Base-by-base conservation (phyloP, 2,113 vertebrate species). In the Cyprinodon brontotheroides region DNA sequence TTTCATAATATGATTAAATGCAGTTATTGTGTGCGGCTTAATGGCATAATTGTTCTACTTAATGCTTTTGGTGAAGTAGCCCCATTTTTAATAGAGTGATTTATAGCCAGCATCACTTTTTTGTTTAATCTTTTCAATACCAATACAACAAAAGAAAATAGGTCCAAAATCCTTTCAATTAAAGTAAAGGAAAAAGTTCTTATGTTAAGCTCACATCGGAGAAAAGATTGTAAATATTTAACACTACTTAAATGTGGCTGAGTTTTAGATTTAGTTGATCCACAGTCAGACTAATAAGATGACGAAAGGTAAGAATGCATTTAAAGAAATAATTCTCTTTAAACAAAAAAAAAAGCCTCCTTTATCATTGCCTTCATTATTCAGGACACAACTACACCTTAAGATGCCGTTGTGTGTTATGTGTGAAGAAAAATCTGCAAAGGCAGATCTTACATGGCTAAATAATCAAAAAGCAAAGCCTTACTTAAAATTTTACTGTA, bases 361-460 rank as follows among this genome's bases (percentile, higher is more conserved):
- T 20, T 20, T 22, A 38, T 15, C 14, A 2, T 36, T 37, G 43
- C 43, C 36, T 5, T 67, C 1, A 43, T 14, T 48, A 15, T 48
- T 37, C 39, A 40, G 38, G 20, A 64, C 37, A 20, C 37, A 39
- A 40, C n/a, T 57, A n/a, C 15, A n/a, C 50, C 50, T 20, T 5
- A 38, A 3, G 40, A 39, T 11, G 20, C 40, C 47, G 36, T 14
- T 7, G 17, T 50, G 43, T 4, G 45, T 38, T 20, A 7, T 50
- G 50, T 68, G 7, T 50, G 17, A 50, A 38, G 66, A 37, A 68
- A 68, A 45, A 68, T 47, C 66, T 68, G 66, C 66, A 68, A 47
- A 68, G 11, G 29, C 47, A 50, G 3, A 15, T 38, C 29, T 68
- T 66, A 12, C 65, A 22, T 22, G 39, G 39, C 5, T 4, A 29